Base-by-base conservation (phyloP, 2,797 vertebrate genomes). In the Pangasius macronema region DNA sequence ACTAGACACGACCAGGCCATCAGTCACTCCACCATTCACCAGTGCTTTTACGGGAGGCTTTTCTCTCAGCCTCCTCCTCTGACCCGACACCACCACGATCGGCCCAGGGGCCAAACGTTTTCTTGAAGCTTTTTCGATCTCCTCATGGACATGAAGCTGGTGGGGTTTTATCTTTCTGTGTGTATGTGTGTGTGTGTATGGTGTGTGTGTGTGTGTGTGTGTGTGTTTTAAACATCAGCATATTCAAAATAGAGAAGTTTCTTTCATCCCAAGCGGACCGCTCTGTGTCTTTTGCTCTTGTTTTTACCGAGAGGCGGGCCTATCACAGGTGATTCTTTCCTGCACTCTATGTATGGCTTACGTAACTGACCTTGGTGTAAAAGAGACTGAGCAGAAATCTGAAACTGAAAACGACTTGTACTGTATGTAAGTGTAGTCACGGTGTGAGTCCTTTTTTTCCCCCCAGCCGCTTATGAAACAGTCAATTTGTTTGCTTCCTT, bases 351-450 rank as follows among this genome's bases (percentile, higher is more conserved):
- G 86, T 91, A 90, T 92, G 68, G 77, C 88, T 88, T 82, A 77
- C 3, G 22, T 85, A 73, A 89, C 81, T 51, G 81, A 88, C 76
- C 75, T 84, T 88, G 85, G 63, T 80, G 84, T 86, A 85, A 84
- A 87, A 85, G 84, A 87, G 80, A 85, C 83, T 61, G 70, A 87
- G 79, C 67, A 77, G 57, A 85, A 85, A 83, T 91, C 88, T 87
- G 82, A 88, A 82, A 88, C 88, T 91, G 92, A 89, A 94, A 77
- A 83, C 86, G 88, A 86, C 81, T 92, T 91, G 83, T 90, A 90
- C 89, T 93, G 93, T 94, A 92, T 92, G 88, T 92, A 92, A 91
- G 10, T 93, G 93, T 94, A 89, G 86, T 90, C 87, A 83, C 68
- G 46, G 85, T 13, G 82, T 51, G 61, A 80, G 53, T 82, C 51